phyloP scores from a whole-genome alignment of 2,888 invertebrate genomes.

The Himalopsyche japonica region DNA sequence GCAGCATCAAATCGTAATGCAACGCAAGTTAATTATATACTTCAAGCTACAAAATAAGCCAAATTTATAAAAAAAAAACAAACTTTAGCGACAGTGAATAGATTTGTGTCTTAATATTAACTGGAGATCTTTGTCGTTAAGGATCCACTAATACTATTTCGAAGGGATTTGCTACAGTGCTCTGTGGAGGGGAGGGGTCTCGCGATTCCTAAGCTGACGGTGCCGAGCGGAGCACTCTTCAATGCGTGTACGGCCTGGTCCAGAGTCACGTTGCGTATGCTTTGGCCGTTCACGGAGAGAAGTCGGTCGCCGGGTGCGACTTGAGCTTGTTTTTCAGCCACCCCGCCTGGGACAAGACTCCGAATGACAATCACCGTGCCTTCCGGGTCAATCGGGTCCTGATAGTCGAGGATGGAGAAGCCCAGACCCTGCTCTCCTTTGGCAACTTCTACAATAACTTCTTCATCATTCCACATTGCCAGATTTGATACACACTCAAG shows the following conservation, averaged over 20 bases:
- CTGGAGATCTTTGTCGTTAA: conserved; percentile 32
- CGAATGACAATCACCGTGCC: conserved; percentile 97
- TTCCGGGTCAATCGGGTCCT: conserved; percentile 94
- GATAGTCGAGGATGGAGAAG: conserved; percentile 96
- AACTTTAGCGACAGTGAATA: not conserved
- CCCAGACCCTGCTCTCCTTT: conserved; percentile 97
- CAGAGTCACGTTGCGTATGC: conserved; percentile 87
- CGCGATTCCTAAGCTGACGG: conserved; percentile 89
- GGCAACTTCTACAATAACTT: conserved; percentile 86
- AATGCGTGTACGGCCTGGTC: conserved; percentile 95
- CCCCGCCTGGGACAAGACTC: conserved; percentile 95
- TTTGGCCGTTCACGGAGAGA: conserved; percentile 87
- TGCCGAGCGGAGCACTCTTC: conserved; percentile 90
- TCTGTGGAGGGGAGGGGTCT: conserved; percentile 68
- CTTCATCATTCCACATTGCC: conserved; percentile 96
- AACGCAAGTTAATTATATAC: not conserved
- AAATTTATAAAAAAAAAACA: not conserved
- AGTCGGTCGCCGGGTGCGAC: conserved; percentile 95
- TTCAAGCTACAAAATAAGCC: not conserved
- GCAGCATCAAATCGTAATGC: not conserved
- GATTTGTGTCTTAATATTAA: conserved; percentile 28
- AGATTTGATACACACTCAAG: conserved; percentile 92
- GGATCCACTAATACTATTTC: conserved; percentile 32
- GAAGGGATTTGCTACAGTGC: conserved; percentile 32
- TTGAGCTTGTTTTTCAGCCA: conserved; percentile 93